Base-by-base conservation (phyloP, 2,888 invertebrate genomes). In the Ornithoptera priamus region DNA sequence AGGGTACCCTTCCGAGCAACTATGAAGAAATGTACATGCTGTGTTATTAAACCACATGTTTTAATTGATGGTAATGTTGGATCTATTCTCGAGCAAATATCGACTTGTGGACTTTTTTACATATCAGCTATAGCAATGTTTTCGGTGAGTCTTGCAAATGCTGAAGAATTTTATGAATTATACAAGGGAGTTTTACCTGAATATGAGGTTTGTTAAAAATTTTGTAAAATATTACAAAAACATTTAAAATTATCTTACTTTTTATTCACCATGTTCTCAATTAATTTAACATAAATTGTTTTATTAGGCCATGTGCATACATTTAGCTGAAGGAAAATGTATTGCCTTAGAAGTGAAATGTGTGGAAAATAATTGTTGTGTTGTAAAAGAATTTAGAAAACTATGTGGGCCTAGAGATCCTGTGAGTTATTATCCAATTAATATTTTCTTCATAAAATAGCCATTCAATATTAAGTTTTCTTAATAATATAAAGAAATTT, bases 121-220 rank as follows among this genome's bases (percentile, higher is more conserved):
- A 95, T 99, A 70, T 95, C 96, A 0, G 97, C 96, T 0, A 93
- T 98, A 80, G 95, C 97, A 81, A 95, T 97, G 94, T 95, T 96
- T 80, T 92, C 95, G 69, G 90, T 99, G 77, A 96, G 95, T 77
- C 92, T 95, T 59, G 92, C 94, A 0, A 96, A 97, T 83, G 97
- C 97, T 30, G 95, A 96, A 84, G 98, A 98, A 85, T 98, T 98
- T 90, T 95, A 96, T 78, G 98, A 98, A 92, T 95, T 98, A 20
- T 99, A 99, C 85, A 97, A 97, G 84, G 97, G 97, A 1, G 96
- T 97, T 65, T 86, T 97, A 39, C 94, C 95, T 2, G 97, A 97
- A 81, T 96, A 95, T 81, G 93, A 94, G 82, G 95, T 95, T 84
- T 78, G 85, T 78, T 62, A 17, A 17, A 12, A 18, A 53, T 53